Percentiles rank a stretch among this genome's conserved stretches.
Conservation (phyloP, 37 sponge, comb jelly and placozoan species). For the Spongia lamella region DNA sequence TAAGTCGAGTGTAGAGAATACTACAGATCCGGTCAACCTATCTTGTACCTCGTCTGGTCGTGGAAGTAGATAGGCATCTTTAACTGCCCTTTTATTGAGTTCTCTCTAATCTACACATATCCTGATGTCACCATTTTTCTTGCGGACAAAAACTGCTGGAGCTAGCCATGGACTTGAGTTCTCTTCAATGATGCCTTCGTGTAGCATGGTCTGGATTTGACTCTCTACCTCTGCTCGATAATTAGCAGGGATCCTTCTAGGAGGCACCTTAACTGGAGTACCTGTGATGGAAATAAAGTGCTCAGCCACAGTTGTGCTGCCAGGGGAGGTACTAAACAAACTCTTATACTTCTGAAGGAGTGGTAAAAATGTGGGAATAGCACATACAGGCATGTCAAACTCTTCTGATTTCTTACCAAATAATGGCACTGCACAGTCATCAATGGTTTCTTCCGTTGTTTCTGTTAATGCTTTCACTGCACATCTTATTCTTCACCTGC, state of each 20-base stretch:
- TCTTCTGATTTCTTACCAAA: no score
- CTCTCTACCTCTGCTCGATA: constrained; percentile 22
- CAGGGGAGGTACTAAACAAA: constrained; percentile 10
- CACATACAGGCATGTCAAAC: no score
- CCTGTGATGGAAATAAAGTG: constrained; percentile 17
- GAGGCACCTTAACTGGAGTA: constrained; percentile 19
- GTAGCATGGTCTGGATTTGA: constrained; percentile 27
- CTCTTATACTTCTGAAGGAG: constrained; percentile 1
- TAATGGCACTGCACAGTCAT: no score
- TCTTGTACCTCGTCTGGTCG: no score
- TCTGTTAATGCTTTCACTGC: no score
- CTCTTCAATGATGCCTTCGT: constrained; percentile 19
- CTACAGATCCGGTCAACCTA: constrained; percentile 17
- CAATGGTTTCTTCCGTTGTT: no score
- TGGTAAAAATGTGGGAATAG: no score
- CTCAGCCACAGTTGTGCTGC: constrained; percentile 5
- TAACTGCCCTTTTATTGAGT: constrained; percentile 36
- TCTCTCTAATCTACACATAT: constrained; percentile 27
- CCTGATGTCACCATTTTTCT: constrained; percentile 1
- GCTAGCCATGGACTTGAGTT: constrained; percentile 35
- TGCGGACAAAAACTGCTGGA: constrained; percentile 30
- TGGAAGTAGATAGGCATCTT: constrained; percentile 15
- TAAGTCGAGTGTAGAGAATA: constrained; percentile 18
- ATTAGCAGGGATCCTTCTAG: constrained; percentile 20
- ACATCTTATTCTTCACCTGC: no score